These are phyloP conservation scores for Syritta pipiens DNA, from an alignment of 2,888 invertebrate species.

Conservation along the genomic window DNA sequence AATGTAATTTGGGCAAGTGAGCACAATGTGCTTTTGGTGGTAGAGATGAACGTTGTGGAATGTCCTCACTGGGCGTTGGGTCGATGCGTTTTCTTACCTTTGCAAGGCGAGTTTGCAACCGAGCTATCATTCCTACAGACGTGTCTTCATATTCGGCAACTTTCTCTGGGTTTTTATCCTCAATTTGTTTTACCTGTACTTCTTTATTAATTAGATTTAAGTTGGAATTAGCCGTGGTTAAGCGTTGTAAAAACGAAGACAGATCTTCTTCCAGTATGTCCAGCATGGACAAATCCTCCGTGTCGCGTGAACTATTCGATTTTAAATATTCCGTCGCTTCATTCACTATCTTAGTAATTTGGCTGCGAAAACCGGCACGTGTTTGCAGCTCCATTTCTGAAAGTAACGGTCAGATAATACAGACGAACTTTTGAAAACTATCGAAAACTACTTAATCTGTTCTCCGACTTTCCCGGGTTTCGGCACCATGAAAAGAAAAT, in stretches of 20 bases:
- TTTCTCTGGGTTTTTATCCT: constrained; percentile 23
- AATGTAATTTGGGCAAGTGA: neutral
- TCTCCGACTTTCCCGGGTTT: too few species aligned
- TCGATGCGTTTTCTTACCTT: constrained; percentile 2
- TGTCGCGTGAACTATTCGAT: neutral
- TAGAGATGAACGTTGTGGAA: too few species aligned
- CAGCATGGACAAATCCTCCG: neutral
- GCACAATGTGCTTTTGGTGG: neutral
- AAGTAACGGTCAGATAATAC: too few species aligned
- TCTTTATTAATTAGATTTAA: too few species aligned
- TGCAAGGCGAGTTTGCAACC: constrained; percentile 3
- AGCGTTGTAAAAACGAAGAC: neutral
- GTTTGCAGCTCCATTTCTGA: constrained; percentile 13
- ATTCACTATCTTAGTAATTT: constrained; percentile 13
- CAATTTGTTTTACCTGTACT: too few species aligned
- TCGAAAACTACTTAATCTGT: too few species aligned
- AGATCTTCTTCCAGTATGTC: constrained; percentile 10
- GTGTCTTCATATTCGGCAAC: constrained; percentile 8
- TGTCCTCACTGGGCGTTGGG: too few species aligned
- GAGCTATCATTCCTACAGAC: constrained; percentile 3
- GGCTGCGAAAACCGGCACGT: constrained; percentile 13
- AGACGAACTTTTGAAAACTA: too few species aligned
- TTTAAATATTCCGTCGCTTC: constrained; percentile 10
- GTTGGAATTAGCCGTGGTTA: constrained; percentile 8
- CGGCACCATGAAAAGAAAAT: too few species aligned